Evolutionary conservation across 2,888 invertebrate genomes (phyloP).

Genomic region (Synergus gifuensis): DNA sequence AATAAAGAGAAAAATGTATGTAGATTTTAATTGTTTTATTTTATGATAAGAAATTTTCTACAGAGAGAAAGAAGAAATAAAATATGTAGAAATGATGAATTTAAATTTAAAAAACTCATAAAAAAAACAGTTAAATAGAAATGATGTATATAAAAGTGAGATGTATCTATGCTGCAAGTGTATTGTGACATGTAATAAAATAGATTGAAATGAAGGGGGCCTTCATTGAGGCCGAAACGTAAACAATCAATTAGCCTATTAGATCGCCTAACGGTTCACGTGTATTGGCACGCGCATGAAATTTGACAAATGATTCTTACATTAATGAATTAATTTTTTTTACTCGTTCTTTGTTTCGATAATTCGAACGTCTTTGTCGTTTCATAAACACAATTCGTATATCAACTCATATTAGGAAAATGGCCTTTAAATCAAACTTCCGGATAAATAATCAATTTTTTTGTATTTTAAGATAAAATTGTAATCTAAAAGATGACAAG

Average conservation of each 20-base stretch:
- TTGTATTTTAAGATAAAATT: too few species aligned
- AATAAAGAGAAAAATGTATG: too few species aligned
- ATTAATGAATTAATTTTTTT: background rate
- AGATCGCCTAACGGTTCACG: background rate
- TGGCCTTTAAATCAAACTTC: background rate
- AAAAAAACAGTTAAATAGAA: background rate
- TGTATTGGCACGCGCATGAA: constrained; percentile 18
- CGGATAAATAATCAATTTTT: background rate
- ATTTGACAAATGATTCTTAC: constrained; percentile 2
- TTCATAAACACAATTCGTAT: background rate
- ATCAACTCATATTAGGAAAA: background rate
- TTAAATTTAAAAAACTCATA: background rate
- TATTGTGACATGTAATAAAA: constrained; percentile 6
- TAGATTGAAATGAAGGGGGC: constrained; percentile 35
- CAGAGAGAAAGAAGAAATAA: background rate
- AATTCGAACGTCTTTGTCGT: background rate
- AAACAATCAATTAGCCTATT: constrained; percentile 35
- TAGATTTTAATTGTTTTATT: background rate
- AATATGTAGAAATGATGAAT: background rate
- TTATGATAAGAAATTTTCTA: background rate
- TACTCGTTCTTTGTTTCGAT: background rate
- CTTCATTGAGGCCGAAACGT: constrained; percentile 30
- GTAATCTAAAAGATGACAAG: too few species aligned
- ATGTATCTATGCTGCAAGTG: background rate
- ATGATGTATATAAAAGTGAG: background rate